Evolutionary conservation across 2,113 vertebrate species (phyloP).

Genomic region (Gymnogyps californianus): DNA sequence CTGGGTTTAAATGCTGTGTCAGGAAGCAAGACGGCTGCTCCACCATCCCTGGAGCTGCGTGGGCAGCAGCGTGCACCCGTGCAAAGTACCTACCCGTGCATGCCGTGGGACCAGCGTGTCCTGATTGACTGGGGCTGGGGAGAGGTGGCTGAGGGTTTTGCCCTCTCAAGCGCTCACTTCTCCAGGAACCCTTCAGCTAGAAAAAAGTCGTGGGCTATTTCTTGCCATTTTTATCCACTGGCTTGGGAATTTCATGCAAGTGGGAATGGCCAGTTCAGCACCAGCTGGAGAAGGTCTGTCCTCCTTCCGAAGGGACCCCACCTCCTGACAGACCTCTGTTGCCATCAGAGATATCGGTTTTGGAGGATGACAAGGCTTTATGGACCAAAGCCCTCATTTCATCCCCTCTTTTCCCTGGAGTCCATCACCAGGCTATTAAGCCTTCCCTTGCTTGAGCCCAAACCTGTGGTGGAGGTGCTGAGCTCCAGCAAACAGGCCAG

Average conservation of each 20-base stretch:
- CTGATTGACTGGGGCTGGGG: rapidly evolving
- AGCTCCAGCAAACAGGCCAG: neutral
- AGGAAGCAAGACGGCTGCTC: neutral
- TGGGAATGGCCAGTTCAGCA: neutral
- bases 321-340: neutral
- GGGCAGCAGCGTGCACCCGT: neutral
- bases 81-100: neutral
- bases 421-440: neutral
- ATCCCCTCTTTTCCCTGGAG: neutral
- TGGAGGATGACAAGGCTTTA: neutral
- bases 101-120: rapidly evolving
- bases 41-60: rapidly evolving
- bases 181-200: neutral
- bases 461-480: neutral
- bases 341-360: neutral
- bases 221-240: neutral
- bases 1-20: neutral
- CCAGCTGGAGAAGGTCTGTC: neutral
- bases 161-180: neutral
- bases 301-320: neutral
- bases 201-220: neutral
- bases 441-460: neutral
- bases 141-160: neutral
- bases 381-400: neutral
- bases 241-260: neutral